A percentile compares a stretch with the other conserved stretches of the same genome.
Evolutionary conservation across 23 tunicate genomes (phyloP).

Genomic region (Ciona savignyi): DNA sequence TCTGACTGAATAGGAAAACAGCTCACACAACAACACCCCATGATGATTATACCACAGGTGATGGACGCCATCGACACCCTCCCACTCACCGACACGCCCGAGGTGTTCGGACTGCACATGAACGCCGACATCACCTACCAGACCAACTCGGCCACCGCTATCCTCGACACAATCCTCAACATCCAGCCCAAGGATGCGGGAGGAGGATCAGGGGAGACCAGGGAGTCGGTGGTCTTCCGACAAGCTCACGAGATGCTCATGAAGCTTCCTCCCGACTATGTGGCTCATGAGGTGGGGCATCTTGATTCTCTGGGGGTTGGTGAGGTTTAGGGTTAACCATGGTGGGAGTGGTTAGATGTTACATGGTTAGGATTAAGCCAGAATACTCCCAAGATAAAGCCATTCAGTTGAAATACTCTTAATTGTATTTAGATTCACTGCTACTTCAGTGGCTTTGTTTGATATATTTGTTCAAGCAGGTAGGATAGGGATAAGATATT

Average conservation of each 20-base stretch:
- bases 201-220: conserved; percentile 93
- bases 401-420: no score
- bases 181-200: conserved; percentile 94
- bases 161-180: conserved; percentile 91
- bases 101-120: conserved; percentile 91
- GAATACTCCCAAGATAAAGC: no score
- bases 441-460: no score
- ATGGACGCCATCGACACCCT: conserved; percentile 92
- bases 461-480: no score
- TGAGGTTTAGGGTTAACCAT: no score
- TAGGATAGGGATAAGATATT: no score
- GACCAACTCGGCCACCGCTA: conserved; percentile 91
- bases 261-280: conserved; percentile 83
- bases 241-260: conserved; percentile 94
- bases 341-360: background rate
- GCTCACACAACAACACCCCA: no score
- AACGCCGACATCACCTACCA: conserved; percentile 97
- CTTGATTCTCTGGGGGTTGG: background rate
- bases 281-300: conserved; percentile 66
- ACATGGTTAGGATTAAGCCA: no score
- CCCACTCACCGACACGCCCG: conserved; percentile 80
- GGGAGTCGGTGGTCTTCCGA: conserved; percentile 90
- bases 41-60: no score
- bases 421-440: no score
- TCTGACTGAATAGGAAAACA: no score